Percentiles rank a stretch among this genome's conserved stretches.
These are phyloP conservation scores for Diorhabda carinulata DNA, from an alignment of 1,140 invertebrate species.

Conservation along the genomic window DNA sequence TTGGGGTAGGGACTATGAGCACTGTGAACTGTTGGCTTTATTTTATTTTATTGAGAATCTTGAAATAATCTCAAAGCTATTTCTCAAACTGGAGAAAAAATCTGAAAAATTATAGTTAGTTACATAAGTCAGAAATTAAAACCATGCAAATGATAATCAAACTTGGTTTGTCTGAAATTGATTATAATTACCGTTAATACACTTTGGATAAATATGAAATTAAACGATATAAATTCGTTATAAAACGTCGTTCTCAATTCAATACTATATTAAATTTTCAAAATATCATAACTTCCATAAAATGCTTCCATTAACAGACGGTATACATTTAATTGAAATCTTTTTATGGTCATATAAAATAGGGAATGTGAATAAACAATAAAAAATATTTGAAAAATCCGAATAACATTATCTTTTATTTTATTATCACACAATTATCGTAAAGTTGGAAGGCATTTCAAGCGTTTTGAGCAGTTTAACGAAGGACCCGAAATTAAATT, in stretches of 20 bases:
- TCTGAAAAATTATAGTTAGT: no score
- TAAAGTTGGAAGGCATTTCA: constrained; percentile 38
- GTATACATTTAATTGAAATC: constrained; percentile 1
- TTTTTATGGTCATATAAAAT: constrained; percentile 23
- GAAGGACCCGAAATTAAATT: constrained; percentile 30
- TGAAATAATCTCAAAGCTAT: no score
- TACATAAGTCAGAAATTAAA: no score
- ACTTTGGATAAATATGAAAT: no score
- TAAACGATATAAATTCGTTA: no score
- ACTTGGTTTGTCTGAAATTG: no score
- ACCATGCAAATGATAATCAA: no score
- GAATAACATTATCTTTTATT: constrained; percentile 36
- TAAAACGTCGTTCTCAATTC: not conserved
- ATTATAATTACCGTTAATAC: no score
- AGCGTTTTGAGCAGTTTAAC: constrained; percentile 36
- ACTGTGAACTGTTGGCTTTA: no score
- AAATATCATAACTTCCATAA: constrained; percentile 3
- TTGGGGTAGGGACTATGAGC: no score
- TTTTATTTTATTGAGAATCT: no score
- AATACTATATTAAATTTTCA: not conserved
- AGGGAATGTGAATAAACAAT: constrained; percentile 30
- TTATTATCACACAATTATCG: constrained; percentile 37
- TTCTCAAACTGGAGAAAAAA: no score
- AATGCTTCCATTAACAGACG: not conserved
- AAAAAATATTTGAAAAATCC: constrained; percentile 29